These are phyloP conservation scores for Caenorhabditis sinica DNA, from an alignment of 2,888 invertebrate species.

Conservation along the genomic window DNA sequence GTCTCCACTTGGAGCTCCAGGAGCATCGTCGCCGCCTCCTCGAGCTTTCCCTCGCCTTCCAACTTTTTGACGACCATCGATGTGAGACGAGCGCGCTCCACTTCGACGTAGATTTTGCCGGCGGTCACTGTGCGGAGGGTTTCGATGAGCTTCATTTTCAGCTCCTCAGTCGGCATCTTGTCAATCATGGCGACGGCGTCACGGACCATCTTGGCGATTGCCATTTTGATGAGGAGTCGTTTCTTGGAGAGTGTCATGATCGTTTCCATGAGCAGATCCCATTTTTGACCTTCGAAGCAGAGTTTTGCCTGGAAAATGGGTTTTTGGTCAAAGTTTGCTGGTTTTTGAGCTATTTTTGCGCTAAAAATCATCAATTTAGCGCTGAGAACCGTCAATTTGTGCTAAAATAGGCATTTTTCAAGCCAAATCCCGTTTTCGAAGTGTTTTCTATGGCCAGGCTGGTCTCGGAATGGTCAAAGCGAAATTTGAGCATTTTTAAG, in stretches of 20 bases:
- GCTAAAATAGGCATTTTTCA: too few species aligned
- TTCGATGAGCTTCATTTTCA: slow-evolving; percentile 93
- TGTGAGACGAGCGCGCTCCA: slow-evolving; percentile 96
- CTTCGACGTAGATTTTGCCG: slow-evolving; percentile 99
- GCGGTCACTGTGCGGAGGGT: slow-evolving; percentile 96
- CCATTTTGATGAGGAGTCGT: slow-evolving; percentile 92
- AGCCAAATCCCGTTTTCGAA: too few species aligned
- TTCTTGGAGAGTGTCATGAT: slow-evolving; percentile 90
- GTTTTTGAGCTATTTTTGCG: too few species aligned
- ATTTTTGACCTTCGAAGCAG: slow-evolving; percentile 91
- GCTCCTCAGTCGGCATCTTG: slow-evolving; percentile 89
- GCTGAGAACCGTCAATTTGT: too few species aligned
- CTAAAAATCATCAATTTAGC: too few species aligned
- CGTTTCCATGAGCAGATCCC: slow-evolving; percentile 90
- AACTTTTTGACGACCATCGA: slow-evolving; percentile 87
- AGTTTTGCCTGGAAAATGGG: slow-evolving; percentile 87
- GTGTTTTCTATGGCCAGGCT: too few species aligned
- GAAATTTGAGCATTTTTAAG: too few species aligned
- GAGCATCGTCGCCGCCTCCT: slow-evolving; percentile 94
- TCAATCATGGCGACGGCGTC: slow-evolving; percentile 81
- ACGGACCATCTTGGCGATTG: slow-evolving; percentile 84
- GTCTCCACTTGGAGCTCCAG: slow-evolving; percentile 98
- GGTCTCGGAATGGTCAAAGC: too few species aligned
- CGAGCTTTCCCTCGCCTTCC: slow-evolving; percentile 86
- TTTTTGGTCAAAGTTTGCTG: neutral